Evolutionary conservation across 2,797 vertebrate genomes (phyloP), one percentile per base, ranked within the genome.

Genomic region (Furcifer pardalis): DNA sequence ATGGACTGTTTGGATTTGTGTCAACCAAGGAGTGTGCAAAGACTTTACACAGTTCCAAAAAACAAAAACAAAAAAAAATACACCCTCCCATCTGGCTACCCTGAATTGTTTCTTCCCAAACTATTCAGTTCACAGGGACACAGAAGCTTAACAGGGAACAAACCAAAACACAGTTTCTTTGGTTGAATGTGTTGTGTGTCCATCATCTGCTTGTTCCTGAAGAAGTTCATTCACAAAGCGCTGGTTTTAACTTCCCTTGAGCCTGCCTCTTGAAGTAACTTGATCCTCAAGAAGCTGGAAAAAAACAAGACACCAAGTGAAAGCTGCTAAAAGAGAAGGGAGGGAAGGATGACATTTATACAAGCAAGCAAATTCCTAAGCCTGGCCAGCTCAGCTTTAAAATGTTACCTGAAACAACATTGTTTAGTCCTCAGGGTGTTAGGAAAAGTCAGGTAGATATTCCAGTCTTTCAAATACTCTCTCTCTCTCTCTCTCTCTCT

Each of bases 261-360:
- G 82, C 62, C 87, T 82, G 73, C 35, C 91, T 82, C 88, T 89
- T 87, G 84, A 85, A 85, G 85, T 79, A 90, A 93, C 78, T 23
- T 59, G 87, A 91, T 81, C 83, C 84, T 66, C 40, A 23, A 49
- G 0, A 0, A 23, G 71, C 42, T 87, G 81, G 13, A 44, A 77
- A 77, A 82, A 37, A 69, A 83, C 21, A 77, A 81, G 83, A 59
- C 35, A 30, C 8, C 59, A 49, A 7, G 56, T 71, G 66, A 12
- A n/a, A 23, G n/a, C 25, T 21, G 30, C 19, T 8, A 25, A 65
- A 3, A 7, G 27, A 1, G 27, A 0, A 21, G 25, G 25, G 44
- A 1, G 72, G 0, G 35, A 2, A 7, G 37, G 6, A 5, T 32
- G 52, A 27, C 76, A 68, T 9, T 0, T 0, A 10, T 1, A 56